Base-by-base conservation (phyloP, 2,888 invertebrate genomes). In the Dynastes tityus region DNA sequence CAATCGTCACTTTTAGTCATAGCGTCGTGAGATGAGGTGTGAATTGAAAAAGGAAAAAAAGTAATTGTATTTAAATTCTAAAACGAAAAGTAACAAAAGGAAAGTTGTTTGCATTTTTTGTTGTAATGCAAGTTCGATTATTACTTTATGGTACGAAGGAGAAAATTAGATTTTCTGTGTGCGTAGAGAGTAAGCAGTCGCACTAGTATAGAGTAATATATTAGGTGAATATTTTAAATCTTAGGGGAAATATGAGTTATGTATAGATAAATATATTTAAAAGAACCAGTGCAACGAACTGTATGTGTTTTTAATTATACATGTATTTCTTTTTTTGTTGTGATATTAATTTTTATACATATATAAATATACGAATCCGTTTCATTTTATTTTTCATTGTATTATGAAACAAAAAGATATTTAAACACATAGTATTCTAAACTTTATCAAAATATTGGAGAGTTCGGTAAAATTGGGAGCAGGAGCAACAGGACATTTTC, bases 261-360 rank as follows among this genome's bases (percentile, higher is more conserved):
- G 11, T 45, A 45, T 45, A 45, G 9, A 45, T 45, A 45, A 11
- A 45, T 45, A 45, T 45, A 45, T 45, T 45, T 40, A 40, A 55
- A 58, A 13, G 1, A 73, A 73, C 73, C 73, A 73, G 73, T 73
- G 73, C 73, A 73, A 73, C 73, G 73, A 73, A 73, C 73, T 61
- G 16, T 73, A 71, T 53, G 27, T 73, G 61, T 58, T 55, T 27
- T 32, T 61, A 45, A 45, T 22, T 61, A 16, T 37, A 45, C 32
- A 37, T 37, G 32, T 45, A 45, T 11, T 45, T 73, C 51, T 58
- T 61, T 61, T 61, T 40, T 71, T 61, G 37, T 73, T 73, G 73
- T 73, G 73, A 73, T 73, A 73, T 73, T 68, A 49, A 65, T 68
- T 61, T 61, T 73, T 70, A 58, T 61, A 45, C 29, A 55, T 71